A percentile compares a stretch with the other conserved stretches of the same genome.
Conservation (phyloP, 2,797 vertebrate species). For the Peromyscus melanophrys region DNA sequence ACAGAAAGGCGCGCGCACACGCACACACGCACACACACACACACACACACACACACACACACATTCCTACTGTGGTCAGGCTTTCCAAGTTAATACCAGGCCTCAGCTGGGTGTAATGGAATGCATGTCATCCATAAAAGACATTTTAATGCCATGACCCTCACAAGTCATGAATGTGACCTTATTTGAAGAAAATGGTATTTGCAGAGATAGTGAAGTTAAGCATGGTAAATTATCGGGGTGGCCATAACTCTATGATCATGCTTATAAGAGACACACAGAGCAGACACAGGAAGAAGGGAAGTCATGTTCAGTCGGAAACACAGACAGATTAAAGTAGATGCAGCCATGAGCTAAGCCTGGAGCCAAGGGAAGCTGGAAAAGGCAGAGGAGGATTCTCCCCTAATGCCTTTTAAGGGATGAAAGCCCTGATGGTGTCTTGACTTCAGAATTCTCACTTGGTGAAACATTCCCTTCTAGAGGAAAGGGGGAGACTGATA, state of each 20-base stretch:
- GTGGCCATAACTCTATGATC: background rate
- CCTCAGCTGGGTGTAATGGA: background rate
- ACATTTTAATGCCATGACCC: background rate
- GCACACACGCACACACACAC: background rate
- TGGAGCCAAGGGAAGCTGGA: background rate
- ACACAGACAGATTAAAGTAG: background rate
- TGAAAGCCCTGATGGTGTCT: background rate
- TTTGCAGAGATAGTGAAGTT: background rate
- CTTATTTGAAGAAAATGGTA: background rate
- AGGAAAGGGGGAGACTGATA: background rate
- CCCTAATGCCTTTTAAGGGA: background rate
- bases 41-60: background rate
- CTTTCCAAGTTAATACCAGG: background rate
- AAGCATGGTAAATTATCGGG: background rate
- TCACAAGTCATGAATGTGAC: background rate
- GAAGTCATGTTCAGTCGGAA: rapidly evolving
- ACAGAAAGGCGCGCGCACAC: background rate
- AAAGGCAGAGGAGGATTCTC: background rate
- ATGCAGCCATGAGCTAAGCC: background rate
- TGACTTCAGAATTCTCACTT: background rate
- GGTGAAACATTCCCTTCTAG: background rate
- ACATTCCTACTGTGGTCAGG: background rate
- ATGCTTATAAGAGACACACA: background rate
- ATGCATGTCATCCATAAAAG: background rate
- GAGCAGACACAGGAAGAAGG: background rate